Evolutionary conservation across 2,888 invertebrate genomes (phyloP).

Genomic region (Thyatira batis): DNA sequence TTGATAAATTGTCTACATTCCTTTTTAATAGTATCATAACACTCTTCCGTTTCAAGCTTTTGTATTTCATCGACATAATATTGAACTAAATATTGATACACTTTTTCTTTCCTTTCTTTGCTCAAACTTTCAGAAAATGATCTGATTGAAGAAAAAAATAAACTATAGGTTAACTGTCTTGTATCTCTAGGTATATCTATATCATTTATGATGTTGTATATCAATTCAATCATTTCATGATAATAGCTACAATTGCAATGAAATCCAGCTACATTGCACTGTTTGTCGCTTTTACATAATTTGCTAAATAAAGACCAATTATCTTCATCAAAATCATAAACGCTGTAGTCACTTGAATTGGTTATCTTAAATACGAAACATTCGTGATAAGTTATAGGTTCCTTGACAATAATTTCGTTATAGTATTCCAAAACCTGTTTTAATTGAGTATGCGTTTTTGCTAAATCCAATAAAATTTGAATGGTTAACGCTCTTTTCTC

Average conservation of each 20-base stretch:
- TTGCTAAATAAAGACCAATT: slow-evolving; percentile 33
- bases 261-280: background rate
- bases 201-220: slow-evolving; percentile 28
- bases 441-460: background rate
- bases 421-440: background rate
- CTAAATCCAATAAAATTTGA: background rate
- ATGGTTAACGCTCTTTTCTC: background rate
- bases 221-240: slow-evolving; percentile 3
- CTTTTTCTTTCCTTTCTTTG: slow-evolving; percentile 16
- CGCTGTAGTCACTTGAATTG: background rate
- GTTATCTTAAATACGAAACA: background rate
- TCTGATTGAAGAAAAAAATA: slow-evolving; percentile 5
- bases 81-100: slow-evolving; percentile 16
- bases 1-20: background rate
- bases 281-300: background rate
- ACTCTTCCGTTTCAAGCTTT: background rate
- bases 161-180: slow-evolving; percentile 7
- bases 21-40: background rate
- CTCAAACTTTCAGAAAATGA: slow-evolving; percentile 13
- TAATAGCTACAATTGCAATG: background rate
- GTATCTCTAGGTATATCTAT: slow-evolving; percentile 23
- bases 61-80: background rate
- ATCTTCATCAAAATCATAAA: slow-evolving; percentile 19
- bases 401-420: background rate
- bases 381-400: background rate